Evolutionary conservation across 1,140 invertebrate genomes (phyloP).

Genomic region (Rhyacophila brunnea): DNA sequence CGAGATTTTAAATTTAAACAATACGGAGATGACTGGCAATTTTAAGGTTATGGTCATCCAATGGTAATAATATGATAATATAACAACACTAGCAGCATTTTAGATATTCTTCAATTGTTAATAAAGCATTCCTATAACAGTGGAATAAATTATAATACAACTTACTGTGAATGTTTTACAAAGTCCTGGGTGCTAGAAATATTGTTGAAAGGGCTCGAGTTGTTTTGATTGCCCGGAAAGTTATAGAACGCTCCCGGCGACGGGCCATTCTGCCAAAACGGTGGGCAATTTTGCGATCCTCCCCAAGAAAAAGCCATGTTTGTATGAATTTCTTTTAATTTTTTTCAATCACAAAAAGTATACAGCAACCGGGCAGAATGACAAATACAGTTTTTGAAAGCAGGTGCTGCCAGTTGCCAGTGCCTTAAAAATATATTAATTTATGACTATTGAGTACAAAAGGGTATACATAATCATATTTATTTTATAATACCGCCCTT

Average conservation of each 20-base stretch:
- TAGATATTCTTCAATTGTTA: neutral
- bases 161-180: slow-evolving; percentile 65
- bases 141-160: slow-evolving; percentile 24
- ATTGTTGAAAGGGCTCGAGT: slow-evolving; percentile 40
- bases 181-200: slow-evolving; percentile 50
- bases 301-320: too few relatives aligned
- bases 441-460: too few relatives aligned
- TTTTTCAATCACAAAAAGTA: too few relatives aligned
- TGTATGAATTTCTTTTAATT: too few relatives aligned
- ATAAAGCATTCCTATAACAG: neutral
- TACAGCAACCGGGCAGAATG: too few relatives aligned
- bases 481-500: too few relatives aligned
- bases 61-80: neutral
- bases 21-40: slow-evolving; percentile 17
- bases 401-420: too few relatives aligned
- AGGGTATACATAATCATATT: too few relatives aligned
- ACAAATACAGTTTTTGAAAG: too few relatives aligned
- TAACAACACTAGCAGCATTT: neutral
- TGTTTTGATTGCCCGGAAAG: slow-evolving; percentile 56
- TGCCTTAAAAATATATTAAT: too few relatives aligned
- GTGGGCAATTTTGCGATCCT: slow-evolving; percentile 33
- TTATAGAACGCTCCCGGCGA: slow-evolving; percentile 68
- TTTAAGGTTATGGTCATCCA: slow-evolving; percentile 14
- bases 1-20: neutral
- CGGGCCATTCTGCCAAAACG: slow-evolving; percentile 72